These are phyloP conservation scores for Dryomyza anilis DNA, from an alignment of 2,888 invertebrate species.

Conservation along the genomic window DNA sequence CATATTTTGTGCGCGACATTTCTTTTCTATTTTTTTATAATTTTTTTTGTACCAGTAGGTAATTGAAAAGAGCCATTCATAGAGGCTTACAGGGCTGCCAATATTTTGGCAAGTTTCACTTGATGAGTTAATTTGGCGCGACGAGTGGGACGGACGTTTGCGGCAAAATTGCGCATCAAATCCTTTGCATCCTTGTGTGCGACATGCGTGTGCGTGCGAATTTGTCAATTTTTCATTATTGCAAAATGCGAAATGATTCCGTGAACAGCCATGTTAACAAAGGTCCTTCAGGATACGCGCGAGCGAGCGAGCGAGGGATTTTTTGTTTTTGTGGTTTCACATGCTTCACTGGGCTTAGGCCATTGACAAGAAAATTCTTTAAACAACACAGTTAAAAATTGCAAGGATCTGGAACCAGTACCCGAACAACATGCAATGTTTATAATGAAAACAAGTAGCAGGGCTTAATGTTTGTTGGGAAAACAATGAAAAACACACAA, in stretches of 20 bases:
- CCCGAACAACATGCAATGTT: not conserved
- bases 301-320: no score
- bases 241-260: not conserved
- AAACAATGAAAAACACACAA: slow-evolving; percentile 24
- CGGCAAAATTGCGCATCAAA: slow-evolving; percentile 6
- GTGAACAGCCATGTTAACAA: slow-evolving; percentile 9
- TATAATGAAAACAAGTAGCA: not conserved
- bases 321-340: slow-evolving; percentile 11
- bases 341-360: slow-evolving; percentile 4
- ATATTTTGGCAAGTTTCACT: slow-evolving; percentile 14
- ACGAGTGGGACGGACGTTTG: slow-evolving; percentile 29
- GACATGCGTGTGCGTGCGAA: slow-evolving; percentile 10
- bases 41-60: no score
- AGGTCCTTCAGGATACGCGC: not conserved
- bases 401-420: not conserved
- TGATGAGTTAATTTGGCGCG: slow-evolving; percentile 49
- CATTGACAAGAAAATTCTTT: slow-evolving; percentile 9
- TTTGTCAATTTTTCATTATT: slow-evolving; percentile 11
- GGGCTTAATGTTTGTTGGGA: not conserved
- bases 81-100: not conserved
- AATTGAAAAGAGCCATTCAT: no score
- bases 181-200: no score
- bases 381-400: no score
- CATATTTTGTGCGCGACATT: not conserved
- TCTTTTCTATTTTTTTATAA: no score